phyloP scores from a whole-genome alignment of 2,888 invertebrate genomes.

The Sclerodermus sp. region DNA sequence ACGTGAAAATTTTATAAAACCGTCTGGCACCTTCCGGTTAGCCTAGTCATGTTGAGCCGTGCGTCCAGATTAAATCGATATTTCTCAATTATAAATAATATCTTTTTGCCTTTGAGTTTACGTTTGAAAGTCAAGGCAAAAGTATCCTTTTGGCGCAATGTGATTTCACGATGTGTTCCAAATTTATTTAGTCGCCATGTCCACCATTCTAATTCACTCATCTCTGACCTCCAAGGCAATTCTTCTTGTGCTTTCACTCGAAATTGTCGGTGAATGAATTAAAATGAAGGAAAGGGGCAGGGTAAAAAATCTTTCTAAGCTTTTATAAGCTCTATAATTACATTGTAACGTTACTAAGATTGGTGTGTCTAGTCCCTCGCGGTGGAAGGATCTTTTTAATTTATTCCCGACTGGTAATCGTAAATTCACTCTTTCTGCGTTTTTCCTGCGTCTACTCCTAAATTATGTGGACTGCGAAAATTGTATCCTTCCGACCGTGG shows the following conservation, averaged over 20 bases:
- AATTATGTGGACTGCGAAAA: neutral
- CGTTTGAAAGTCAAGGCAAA: slow-evolving; percentile 5
- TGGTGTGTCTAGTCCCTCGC: slow-evolving; percentile 50
- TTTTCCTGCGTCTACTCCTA: neutral
- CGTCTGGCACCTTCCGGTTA: slow-evolving; percentile 14
- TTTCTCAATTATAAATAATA: no score
- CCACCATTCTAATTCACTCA: slow-evolving; percentile 17
- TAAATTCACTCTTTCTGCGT: no score
- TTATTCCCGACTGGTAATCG: no score
- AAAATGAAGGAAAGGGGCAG: neutral
- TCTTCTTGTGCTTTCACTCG: no score
- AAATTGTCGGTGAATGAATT: no score
- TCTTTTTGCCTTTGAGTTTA: no score
- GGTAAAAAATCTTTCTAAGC: slow-evolving; percentile 14
- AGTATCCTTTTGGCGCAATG: slow-evolving; percentile 26
- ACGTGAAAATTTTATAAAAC: no score
- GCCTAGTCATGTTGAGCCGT: slow-evolving; percentile 34
- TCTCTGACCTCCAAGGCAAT: slow-evolving; percentile 11
- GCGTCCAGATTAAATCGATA: slow-evolving; percentile 8
- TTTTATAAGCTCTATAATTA: slow-evolving; percentile 31
- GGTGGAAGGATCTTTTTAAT: slow-evolving; percentile 30
- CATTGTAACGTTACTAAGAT: slow-evolving; percentile 40
- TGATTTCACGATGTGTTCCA: slow-evolving; percentile 42
- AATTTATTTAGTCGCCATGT: slow-evolving; percentile 20
- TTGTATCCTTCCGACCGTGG: slow-evolving; percentile 21